A percentile compares a stretch with the other conserved stretches of the same genome.
phyloP scores from a whole-genome alignment of 2,797 vertebrate genomes.

The Lophotriccus pileatus region DNA sequence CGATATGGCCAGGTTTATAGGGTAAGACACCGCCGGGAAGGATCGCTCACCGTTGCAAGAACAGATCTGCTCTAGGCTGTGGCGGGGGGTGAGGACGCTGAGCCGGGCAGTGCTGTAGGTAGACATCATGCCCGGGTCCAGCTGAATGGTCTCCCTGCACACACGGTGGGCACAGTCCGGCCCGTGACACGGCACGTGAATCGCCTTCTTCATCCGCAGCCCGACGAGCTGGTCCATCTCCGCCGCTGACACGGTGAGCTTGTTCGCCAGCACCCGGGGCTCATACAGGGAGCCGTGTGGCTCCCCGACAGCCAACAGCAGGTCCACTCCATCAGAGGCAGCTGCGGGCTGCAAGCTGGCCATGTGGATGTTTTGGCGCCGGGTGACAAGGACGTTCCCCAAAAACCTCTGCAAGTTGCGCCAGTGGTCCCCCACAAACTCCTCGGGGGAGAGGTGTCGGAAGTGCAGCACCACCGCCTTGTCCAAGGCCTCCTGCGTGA shows the following conservation, averaged over 20 bases:
- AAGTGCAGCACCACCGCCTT: conserved; percentile 85
- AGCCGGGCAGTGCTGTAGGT: conserved; percentile 89
- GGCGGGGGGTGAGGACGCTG: conserved; percentile 88
- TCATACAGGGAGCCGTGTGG: conserved; percentile 50
- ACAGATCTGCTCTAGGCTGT: conserved; percentile 87
- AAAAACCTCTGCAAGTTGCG: conserved; percentile 87
- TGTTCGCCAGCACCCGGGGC: conserved; percentile 72
- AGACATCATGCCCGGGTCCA: conserved; percentile 79
- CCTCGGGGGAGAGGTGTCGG: conserved; percentile 82
- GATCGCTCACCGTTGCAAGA: conserved; percentile 86
- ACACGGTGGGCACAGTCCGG: conserved; percentile 78
- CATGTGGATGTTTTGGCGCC: conserved; percentile 85
- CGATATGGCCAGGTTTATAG: not conserved
- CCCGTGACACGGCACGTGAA: conserved; percentile 82
- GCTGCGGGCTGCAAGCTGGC: conserved; percentile 89
- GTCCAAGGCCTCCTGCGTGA: conserved; percentile 78
- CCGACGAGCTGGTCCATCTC: conserved; percentile 83
- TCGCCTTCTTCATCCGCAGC: conserved; percentile 80
- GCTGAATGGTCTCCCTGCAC: conserved; percentile 84
- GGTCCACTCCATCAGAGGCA: conserved; percentile 76
- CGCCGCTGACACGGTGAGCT: conserved; percentile 75
- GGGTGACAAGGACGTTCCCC: conserved; percentile 76
- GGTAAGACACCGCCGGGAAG: not conserved
- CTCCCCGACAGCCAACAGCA: conserved; percentile 83
- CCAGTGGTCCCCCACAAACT: conserved; percentile 93